Evolutionary conservation across 2,797 vertebrate species (phyloP), one percentile per base, ranked within the genome.

Genomic region (Sebastolobus alascanus): DNA sequence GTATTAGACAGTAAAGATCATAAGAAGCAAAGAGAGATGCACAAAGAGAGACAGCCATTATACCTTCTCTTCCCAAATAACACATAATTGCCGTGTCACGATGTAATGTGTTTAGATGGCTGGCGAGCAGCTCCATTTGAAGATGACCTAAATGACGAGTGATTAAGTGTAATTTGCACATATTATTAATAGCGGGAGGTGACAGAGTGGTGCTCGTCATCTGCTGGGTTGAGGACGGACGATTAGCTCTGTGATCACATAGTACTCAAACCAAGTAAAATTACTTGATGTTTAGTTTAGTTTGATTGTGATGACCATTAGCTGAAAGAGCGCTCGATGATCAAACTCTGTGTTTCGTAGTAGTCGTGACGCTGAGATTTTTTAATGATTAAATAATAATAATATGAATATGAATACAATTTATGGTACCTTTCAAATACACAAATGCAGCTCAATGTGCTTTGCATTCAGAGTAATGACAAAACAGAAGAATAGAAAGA

Each of bases 101-200:
- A 84, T 89, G 77, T 95, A 92, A 93, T 90, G 92, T 86, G 78
- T 89, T 93, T 90, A 93, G 94, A 95, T 94, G 76, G 59, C 83
- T 68, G 80, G 74, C 91, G 71, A 82, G 84, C 73, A 14, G 89
- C 84, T 92, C 89, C 81, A 93, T 93, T 87, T 92, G 89, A 92
- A 94, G 88, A 89, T 88, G 89, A 75, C 50, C 86, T 87, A 90
- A 92, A 84, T 87, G 89, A 91, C 58, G 76, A 94, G 85, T 89
- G 86, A 94, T 95, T 95, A 93, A 93, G 92, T 93, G 90, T 90
- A 93, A 94, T 95, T 92, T 90, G 80, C 27, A 85, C 89, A 89
- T 85, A 90, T 89, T 91, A 88, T 86, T 85, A 93, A 88, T 83
- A 90, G 77, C 79, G 76, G 61, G 43, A 75, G 71, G 82, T 79